Percentiles rank a stretch among this genome's conserved stretches.
These are phyloP conservation scores for Exaiptasia diaphana DNA, from an alignment of 64 coral and sea anemone genomes.

Conservation along the genomic window DNA sequence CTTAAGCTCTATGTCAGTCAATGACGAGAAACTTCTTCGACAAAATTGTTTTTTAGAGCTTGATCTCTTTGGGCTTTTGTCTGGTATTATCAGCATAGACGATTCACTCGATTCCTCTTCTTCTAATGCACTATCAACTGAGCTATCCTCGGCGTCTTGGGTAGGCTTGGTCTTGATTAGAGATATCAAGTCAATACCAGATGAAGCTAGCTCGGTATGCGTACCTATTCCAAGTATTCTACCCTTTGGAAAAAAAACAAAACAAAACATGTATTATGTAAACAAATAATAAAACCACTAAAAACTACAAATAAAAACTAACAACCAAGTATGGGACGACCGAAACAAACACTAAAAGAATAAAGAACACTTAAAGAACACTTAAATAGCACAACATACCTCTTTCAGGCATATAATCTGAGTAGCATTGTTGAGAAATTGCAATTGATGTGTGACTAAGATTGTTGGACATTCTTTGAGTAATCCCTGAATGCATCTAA, in stretches of 20 bases:
- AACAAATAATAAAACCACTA: no score
- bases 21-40: constrained; percentile 52
- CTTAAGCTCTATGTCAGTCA: constrained; percentile 50
- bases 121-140: no score
- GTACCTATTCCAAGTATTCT: constrained; percentile 47
- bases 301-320: no score
- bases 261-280: no score
- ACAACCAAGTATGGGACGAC: no score
- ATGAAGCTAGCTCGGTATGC: constrained; percentile 59
- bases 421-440: constrained; percentile 59
- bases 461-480: constrained; percentile 61
- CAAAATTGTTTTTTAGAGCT: constrained; percentile 5
- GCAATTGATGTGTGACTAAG: constrained; percentile 72
- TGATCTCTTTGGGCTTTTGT: not conserved
- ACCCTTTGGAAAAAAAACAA: constrained; percentile 37
- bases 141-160: constrained; percentile 59
- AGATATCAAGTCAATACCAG: constrained; percentile 69
- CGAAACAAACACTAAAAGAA: no score
- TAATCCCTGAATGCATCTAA: constrained; percentile 70
- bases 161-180: constrained; percentile 28
- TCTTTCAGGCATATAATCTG: constrained; percentile 74
- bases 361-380: no score
- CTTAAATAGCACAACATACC: no score
- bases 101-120: constrained; percentile 58
- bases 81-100: not conserved